phyloP scores from a whole-genome alignment of 2,113 vertebrate genomes.

The Cichladusa arquata region DNA sequence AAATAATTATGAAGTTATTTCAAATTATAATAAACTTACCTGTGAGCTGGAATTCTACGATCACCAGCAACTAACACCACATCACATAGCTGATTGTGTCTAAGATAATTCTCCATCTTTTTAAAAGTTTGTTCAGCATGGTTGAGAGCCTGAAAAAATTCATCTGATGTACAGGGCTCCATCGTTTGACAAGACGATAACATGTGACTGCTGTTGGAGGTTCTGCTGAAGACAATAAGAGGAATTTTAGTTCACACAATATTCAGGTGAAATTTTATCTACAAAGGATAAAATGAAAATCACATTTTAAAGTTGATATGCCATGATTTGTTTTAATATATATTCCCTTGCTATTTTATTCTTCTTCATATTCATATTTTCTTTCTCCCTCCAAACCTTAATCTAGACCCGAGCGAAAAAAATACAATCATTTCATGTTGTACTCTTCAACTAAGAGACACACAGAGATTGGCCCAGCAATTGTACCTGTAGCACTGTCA shows the following conservation, averaged over 20 bases:
- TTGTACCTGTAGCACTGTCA: rapidly evolving
- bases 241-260: neutral
- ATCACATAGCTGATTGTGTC: constrained; percentile 91
- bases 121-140: constrained; percentile 94
- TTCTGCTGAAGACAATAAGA: constrained; percentile 73
- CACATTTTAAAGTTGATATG: neutral
- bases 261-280: neutral
- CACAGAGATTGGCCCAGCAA: neutral
- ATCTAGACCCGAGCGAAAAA: neutral
- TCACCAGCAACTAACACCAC: constrained; percentile 94
- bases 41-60: constrained; percentile 94
- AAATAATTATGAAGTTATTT: neutral
- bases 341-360: neutral
- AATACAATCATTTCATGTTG: rapidly evolving
- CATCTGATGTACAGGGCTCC: constrained; percentile 92
- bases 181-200: constrained; percentile 88
- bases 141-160: constrained; percentile 92
- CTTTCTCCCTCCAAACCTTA: neutral
- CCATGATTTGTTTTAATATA: neutral
- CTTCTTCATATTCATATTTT: neutral
- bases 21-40: constrained; percentile 71
- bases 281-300: neutral
- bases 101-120: constrained; percentile 96
- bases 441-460: neutral
- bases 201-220: constrained; percentile 89